Conservation (phyloP, 2,888 invertebrate species). For the Drosophila nigricruria region DNA sequence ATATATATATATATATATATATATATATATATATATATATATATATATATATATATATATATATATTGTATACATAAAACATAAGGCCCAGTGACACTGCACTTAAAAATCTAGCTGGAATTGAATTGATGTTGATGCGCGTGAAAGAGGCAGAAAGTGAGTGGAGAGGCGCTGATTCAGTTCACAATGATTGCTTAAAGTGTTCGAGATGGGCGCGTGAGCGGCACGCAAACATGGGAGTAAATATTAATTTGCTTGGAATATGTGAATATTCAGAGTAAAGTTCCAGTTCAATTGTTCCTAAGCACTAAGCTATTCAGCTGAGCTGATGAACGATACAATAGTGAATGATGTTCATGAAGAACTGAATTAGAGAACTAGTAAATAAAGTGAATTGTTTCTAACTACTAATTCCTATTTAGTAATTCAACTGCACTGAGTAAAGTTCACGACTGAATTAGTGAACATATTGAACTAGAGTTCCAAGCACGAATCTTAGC, state of each 20-base stretch:
- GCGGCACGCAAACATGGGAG: background rate
- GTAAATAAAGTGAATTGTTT: too few relatives aligned
- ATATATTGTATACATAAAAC: constrained; percentile 34
- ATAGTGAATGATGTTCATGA: too few relatives aligned
- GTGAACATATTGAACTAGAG: background rate
- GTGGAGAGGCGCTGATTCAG: constrained; percentile 39
- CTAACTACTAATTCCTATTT: too few relatives aligned
- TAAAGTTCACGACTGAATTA: too few relatives aligned
- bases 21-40: background rate
- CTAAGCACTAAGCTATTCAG: too few relatives aligned
- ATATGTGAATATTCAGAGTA: background rate
- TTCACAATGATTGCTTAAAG: constrained; percentile 13
- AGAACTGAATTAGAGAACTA: too few relatives aligned
- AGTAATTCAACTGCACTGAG: too few relatives aligned
- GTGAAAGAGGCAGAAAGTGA: constrained; percentile 10
- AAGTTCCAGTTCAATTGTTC: too few relatives aligned
- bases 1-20: constrained; percentile 18
- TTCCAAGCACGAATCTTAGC: background rate
- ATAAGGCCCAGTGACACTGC: constrained; percentile 46
- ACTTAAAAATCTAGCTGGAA: constrained; percentile 41
- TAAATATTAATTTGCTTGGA: background rate
- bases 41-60: constrained; percentile 1
- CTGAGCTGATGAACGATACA: too few relatives aligned
- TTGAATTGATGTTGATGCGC: constrained; percentile 32
- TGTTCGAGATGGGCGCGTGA: constrained; percentile 31